Base-by-base conservation (phyloP, 2,888 invertebrate species). In the Beris morrisii region DNA sequence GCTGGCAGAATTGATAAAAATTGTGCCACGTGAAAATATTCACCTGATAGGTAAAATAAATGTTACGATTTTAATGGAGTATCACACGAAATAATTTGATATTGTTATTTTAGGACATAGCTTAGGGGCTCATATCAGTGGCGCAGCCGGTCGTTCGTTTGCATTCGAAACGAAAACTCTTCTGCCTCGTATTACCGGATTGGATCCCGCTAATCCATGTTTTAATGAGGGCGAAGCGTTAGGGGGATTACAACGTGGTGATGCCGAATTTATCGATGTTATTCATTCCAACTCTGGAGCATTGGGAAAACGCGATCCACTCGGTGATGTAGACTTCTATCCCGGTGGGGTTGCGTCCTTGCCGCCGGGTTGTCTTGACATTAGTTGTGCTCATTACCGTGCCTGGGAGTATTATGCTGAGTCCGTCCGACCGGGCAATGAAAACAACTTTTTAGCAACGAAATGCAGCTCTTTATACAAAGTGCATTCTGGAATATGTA, bases 151-250 rank as follows among this genome's bases (percentile, higher is more conserved):
- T 0, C 74, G 77, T 11, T 72, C 72, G 12, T 80, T 78, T 53
- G 72, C 68, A 43, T 67, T 70, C 2, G 58, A 74, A 3, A 77
- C 80, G 2, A 74, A 73, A 4, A 71, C 75, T 55, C 22, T 71
- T 9, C 72, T 79, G 22, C 73, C 74, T 9, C 74, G 78, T 12
- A 78, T 79, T 45, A 80, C 79, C 0, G 79, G 77, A 6, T 69
- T 79, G 22, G 80, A 79, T 73, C 80, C 79, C 3, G 79, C 80
- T 4, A 78, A 77, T 52, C 79, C 78, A 13, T 79, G 78, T 45
- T 79, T 79, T 64, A 79, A 79, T 48, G 70, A 74, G 22, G 72
- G 75, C 30, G 72, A 77, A 11, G 65, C 69, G 0, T 61, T 79
- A 1, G 73, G 77, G 0, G 76, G 78, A 0, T 54, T 79, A 3